Evolutionary conservation across 2,888 invertebrate species (phyloP).

Genomic region (Heliconius hortense): DNA sequence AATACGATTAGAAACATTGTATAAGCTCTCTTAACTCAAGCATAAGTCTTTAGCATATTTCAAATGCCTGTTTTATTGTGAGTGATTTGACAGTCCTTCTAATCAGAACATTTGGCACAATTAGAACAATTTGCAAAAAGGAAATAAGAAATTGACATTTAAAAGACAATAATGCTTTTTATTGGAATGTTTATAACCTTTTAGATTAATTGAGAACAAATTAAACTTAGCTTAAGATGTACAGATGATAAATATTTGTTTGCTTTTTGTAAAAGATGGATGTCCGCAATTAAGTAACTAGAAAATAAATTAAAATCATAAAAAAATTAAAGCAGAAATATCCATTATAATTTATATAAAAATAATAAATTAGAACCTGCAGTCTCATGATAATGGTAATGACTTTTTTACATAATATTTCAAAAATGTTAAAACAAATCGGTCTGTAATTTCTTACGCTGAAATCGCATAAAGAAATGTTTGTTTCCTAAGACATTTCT

Average conservation of each 20-base stretch:
- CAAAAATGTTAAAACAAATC: no score
- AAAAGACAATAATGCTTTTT: background rate
- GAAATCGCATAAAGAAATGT: no score
- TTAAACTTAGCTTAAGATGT: background rate
- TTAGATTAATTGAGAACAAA: slow-evolving; percentile 11
- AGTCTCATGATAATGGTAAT: no score
- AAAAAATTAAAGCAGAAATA: no score
- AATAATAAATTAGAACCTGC: no score
- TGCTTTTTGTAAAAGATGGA: background rate
- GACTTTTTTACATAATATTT: no score
- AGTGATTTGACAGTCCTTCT: slow-evolving; percentile 19
- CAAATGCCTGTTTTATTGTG: slow-evolving; percentile 38
- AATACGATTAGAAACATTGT: slow-evolving; percentile 4
- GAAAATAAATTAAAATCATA: background rate
- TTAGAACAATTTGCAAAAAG: slow-evolving; percentile 20
- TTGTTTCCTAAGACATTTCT: no score
- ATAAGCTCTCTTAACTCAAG: slow-evolving; percentile 16
- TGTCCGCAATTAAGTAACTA: background rate
- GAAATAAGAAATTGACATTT: background rate
- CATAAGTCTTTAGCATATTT: slow-evolving; percentile 31
- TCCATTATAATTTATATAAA: no score
- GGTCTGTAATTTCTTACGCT: no score
- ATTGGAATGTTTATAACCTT: background rate
- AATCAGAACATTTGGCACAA: slow-evolving; percentile 28
- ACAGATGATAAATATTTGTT: slow-evolving; percentile 17